Conservation (phyloP, 2,888 invertebrate species). For the Gastrophysa polygoni region DNA sequence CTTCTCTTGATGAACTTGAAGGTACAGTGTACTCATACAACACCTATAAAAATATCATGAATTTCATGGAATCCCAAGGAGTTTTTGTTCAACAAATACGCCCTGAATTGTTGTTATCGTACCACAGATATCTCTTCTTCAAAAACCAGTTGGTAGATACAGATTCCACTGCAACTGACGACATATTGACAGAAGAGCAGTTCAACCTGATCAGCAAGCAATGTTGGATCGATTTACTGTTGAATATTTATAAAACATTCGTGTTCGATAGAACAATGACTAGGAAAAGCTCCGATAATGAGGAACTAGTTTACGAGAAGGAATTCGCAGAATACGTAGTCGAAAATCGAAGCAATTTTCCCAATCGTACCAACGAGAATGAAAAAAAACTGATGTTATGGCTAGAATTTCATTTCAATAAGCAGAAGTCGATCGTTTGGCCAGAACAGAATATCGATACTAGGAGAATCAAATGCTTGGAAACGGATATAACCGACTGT, state of each 20-base stretch:
- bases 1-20: slow-evolving; percentile 24
- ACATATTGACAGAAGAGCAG: slow-evolving; percentile 26
- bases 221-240: slow-evolving; percentile 67
- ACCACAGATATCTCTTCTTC: slow-evolving; percentile 53
- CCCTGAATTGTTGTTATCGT: slow-evolving; percentile 55
- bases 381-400: slow-evolving; percentile 56
- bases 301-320: background rate
- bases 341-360: slow-evolving; percentile 16
- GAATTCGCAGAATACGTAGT: slow-evolving; percentile 21
- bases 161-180: background rate
- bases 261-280: slow-evolving; percentile 56
- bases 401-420: slow-evolving; percentile 55
- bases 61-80: slow-evolving; percentile 51
- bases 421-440: slow-evolving; percentile 56
- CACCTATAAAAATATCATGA: slow-evolving; percentile 51
- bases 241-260: slow-evolving; percentile 67
- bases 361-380: slow-evolving; percentile 19
- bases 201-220: slow-evolving; percentile 53
- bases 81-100: slow-evolving; percentile 55
- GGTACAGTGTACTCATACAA: slow-evolving; percentile 43
- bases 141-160: slow-evolving; percentile 28
- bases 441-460: slow-evolving; percentile 53
- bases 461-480: slow-evolving; percentile 57
- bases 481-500: slow-evolving; percentile 62
- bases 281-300: background rate